phyloP scores from a whole-genome alignment of 2,888 invertebrate genomes.

The Drosophila cracens region DNA sequence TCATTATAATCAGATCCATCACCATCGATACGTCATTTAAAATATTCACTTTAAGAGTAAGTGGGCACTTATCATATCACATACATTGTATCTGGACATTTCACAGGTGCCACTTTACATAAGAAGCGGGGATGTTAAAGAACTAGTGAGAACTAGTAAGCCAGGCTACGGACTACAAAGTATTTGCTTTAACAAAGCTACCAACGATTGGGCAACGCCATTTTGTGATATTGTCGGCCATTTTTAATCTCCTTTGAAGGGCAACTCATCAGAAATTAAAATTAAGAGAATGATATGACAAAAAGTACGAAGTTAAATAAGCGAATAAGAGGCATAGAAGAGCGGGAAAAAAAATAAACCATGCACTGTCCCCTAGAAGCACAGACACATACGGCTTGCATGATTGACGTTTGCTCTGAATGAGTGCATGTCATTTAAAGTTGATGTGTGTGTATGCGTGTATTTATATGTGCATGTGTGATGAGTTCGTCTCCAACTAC shows the following conservation, averaged over 20 bases:
- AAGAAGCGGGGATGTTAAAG: neutral
- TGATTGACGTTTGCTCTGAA: constrained; percentile 61
- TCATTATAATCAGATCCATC: neutral
- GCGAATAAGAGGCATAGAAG: constrained; percentile 1
- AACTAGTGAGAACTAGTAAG: neutral
- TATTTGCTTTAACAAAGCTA: neutral
- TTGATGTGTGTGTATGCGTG: constrained; percentile 13
- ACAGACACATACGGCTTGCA: constrained; percentile 10
- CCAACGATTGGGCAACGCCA: constrained; percentile 29
- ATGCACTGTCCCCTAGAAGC: constrained; percentile 10
- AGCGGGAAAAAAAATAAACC: constrained; percentile 16
- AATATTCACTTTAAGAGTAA: neutral
- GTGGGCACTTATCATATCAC: constrained; percentile 1
- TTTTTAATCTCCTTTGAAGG: constrained; percentile 36
- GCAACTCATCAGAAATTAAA: constrained; percentile 30
- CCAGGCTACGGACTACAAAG: neutral
- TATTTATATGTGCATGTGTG: constrained; percentile 18
- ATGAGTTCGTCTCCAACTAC: constrained; percentile 41
- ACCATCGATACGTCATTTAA: neutral
- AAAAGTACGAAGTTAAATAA: constrained; percentile 19
- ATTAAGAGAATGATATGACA: constrained; percentile 21
- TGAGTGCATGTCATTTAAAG: constrained; percentile 57
- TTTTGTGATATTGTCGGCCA: constrained; percentile 43
- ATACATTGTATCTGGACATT: neutral
- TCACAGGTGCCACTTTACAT: constrained; percentile 34